Conservation (phyloP, 2,797 vertebrate species). For the Streptopelia turtur region DNA sequence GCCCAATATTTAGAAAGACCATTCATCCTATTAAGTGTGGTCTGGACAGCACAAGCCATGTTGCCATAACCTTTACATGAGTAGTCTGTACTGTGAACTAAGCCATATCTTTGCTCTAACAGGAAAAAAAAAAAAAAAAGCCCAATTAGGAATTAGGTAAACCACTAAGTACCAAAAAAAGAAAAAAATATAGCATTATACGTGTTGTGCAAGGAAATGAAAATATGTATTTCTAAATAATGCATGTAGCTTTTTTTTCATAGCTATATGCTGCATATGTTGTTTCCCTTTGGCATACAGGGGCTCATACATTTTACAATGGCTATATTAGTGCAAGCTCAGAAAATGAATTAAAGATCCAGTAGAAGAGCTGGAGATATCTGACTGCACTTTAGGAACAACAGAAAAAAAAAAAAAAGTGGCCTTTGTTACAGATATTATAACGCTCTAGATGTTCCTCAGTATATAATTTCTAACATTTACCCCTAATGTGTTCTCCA, state of each 20-base stretch:
- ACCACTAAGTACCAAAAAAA: neutral
- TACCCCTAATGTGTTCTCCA: constrained; percentile 56
- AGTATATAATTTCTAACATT: constrained; percentile 52
- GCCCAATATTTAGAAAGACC: neutral
- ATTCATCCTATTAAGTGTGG: neutral
- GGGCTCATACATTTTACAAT: neutral
- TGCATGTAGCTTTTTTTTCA: neutral
- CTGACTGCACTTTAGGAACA: neutral
- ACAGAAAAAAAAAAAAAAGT: neutral
- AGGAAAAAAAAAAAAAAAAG: neutral
- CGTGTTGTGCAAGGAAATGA: neutral
- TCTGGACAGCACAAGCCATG: neutral
- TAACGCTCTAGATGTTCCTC: neutral
- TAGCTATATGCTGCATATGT: neutral
- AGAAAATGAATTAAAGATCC: constrained; percentile 27
- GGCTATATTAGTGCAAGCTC: neutral
- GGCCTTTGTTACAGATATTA: constrained; percentile 21
- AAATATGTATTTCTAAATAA: neutral
- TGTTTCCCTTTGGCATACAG: neutral
- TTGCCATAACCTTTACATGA: neutral
- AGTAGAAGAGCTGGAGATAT: constrained; percentile 20
- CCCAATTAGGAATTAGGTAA: neutral
- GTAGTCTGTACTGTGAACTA: neutral
- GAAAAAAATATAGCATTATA: neutral
- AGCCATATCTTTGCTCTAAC: neutral